phyloP scores from a whole-genome alignment of 2,888 invertebrate species.

The Hyalella azteca region DNA sequence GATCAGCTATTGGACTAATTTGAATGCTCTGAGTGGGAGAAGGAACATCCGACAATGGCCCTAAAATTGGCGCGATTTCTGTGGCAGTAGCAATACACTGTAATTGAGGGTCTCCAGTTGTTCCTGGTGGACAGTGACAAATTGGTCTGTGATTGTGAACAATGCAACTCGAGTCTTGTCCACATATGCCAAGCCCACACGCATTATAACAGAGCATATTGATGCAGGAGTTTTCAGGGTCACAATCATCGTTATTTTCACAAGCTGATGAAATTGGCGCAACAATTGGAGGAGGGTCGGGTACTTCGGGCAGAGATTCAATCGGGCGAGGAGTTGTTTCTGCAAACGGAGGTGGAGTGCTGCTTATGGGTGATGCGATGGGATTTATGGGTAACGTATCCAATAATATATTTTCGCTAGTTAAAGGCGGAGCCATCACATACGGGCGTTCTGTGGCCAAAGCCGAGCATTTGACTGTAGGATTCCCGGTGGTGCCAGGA shows the following conservation, averaged over 20 bases:
- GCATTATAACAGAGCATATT: slow-evolving; percentile 51
- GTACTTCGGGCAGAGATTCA: not conserved
- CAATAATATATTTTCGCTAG: not conserved
- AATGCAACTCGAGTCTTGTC: slow-evolving; percentile 60
- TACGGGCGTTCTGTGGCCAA: slow-evolving; percentile 34
- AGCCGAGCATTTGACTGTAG: slow-evolving; percentile 57
- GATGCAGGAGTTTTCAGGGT: slow-evolving; percentile 46
- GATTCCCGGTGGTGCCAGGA: slow-evolving; percentile 60
- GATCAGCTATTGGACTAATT: slow-evolving; percentile 40
- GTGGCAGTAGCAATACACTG: slow-evolving; percentile 42
- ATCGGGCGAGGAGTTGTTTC: slow-evolving; percentile 38
- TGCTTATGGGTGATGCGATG: slow-evolving; percentile 28
- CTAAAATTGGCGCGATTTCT: slow-evolving; percentile 21
- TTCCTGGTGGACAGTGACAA: slow-evolving; percentile 61
- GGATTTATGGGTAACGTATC: slow-evolving; percentile 31
- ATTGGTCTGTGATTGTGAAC: slow-evolving; percentile 60
- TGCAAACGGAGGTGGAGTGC: slow-evolving; percentile 30
- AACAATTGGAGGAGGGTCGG: slow-evolving; percentile 43
- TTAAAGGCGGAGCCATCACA: slow-evolving; percentile 16
- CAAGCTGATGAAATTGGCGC: slow-evolving; percentile 43
- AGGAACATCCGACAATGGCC: slow-evolving; percentile 34
- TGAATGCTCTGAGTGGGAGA: slow-evolving; percentile 29
- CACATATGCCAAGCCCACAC: slow-evolving; percentile 59
- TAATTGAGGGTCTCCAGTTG: slow-evolving; percentile 61
- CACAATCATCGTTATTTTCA: slow-evolving; percentile 55